Evolutionary conservation across 64 coral and sea anemone species (phyloP).

Genomic region (Pocillopora damicornis): DNA sequence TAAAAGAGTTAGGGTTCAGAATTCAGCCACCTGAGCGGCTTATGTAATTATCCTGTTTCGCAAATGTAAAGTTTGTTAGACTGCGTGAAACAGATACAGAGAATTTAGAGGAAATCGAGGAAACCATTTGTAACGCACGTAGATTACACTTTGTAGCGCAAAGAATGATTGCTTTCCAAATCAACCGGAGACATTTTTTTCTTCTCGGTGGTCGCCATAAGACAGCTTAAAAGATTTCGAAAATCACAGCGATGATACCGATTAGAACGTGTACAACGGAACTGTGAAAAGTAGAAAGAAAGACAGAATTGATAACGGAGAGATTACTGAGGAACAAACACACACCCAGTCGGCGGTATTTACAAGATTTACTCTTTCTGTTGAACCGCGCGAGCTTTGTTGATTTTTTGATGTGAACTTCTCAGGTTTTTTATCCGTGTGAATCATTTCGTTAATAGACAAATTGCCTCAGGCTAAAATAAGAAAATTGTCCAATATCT

Average conservation of each 20-base stretch:
- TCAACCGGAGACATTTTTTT: slow-evolving; percentile 25
- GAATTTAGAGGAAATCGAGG: not conserved
- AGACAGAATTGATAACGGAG: slow-evolving; percentile 24
- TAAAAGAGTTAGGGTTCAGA: not conserved
- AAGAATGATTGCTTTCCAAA: not conserved
- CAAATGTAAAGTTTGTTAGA: not conserved
- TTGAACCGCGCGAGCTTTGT: not conserved
- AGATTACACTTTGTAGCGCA: not conserved
- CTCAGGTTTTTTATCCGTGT: not conserved
- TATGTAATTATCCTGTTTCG: not conserved
- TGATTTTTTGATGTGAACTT: not conserved
- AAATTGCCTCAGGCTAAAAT: slow-evolving; percentile 13
- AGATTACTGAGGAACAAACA: slow-evolving; percentile 19
- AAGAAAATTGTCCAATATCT: slow-evolving; percentile 9
- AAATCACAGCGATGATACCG: slow-evolving; percentile 20
- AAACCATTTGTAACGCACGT: not conserved
- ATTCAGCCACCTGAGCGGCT: not conserved
- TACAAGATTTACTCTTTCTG: not conserved
- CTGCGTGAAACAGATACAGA: not conserved
- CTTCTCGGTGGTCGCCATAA: not conserved
- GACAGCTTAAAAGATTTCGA: slow-evolving; percentile 38
- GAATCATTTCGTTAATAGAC: slow-evolving; percentile 9
- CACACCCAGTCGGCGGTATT: not conserved
- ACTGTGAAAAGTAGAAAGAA: not conserved
- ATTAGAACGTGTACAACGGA: slow-evolving; percentile 25